Conservation (phyloP, 2,888 invertebrate species). For the Galerucella nymphaeae region DNA sequence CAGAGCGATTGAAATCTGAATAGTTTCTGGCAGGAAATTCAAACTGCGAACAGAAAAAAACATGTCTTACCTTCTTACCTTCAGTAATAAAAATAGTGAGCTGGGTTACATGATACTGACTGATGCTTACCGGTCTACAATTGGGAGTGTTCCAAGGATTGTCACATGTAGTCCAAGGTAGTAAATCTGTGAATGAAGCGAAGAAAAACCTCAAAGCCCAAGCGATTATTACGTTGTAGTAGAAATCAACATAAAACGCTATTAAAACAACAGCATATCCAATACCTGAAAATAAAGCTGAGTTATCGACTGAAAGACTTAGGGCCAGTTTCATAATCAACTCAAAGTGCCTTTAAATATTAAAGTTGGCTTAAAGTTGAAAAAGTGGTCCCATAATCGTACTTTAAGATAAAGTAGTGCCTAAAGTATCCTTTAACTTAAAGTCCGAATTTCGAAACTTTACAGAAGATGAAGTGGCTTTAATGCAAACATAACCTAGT, state of each 20-base stretch:
- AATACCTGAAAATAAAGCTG: slow-evolving; percentile 81
- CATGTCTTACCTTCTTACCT: neutral
- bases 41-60: slow-evolving; percentile 51
- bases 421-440: too few relatives aligned
- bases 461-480: too few relatives aligned
- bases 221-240: slow-evolving; percentile 99
- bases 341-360: too few relatives aligned
- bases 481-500: too few relatives aligned
- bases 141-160: slow-evolving; percentile 93
- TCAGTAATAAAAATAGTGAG: neutral
- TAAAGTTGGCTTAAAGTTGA: too few relatives aligned
- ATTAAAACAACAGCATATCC: slow-evolving; percentile 98
- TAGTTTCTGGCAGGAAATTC: slow-evolving; percentile 54
- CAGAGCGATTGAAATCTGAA: slow-evolving; percentile 58
- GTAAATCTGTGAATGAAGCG: slow-evolving; percentile 87
- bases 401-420: too few relatives aligned
- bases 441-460: too few relatives aligned
- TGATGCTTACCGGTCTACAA: slow-evolving; percentile 75
- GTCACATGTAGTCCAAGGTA: slow-evolving; percentile 96
- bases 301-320: too few relatives aligned
- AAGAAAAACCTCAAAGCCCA: slow-evolving; percentile 98
- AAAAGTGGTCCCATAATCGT: too few relatives aligned
- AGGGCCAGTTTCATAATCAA: too few relatives aligned
- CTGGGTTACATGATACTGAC: neutral
- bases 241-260: slow-evolving; percentile 99